phyloP scores from a whole-genome alignment of 2,888 invertebrate genomes.

The Thymelicus lineola region DNA sequence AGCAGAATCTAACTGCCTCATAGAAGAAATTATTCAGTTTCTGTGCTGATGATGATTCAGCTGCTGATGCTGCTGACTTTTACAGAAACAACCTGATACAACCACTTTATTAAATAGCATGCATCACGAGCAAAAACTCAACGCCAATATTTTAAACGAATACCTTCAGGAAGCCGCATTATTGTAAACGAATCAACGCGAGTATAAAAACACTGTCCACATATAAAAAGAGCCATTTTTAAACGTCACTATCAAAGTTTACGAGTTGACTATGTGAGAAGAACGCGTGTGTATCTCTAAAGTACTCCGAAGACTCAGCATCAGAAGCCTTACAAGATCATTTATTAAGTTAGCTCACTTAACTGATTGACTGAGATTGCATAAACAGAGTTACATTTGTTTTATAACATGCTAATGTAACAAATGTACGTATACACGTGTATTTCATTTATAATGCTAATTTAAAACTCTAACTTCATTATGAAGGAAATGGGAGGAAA shows the following conservation, averaged over 20 bases:
- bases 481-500: too few relatives aligned
- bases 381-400: slow-evolving; percentile 5
- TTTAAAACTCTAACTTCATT: too few relatives aligned
- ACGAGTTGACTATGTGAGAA: slow-evolving; percentile 1
- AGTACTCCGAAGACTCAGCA: slow-evolving; percentile 21
- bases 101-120: too few relatives aligned
- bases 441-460: too few relatives aligned
- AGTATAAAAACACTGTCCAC: slow-evolving; percentile 33
- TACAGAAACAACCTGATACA: too few relatives aligned
- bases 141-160: too few relatives aligned
- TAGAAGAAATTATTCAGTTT: too few relatives aligned
- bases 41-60: too few relatives aligned
- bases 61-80: too few relatives aligned
- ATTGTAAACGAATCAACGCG: slow-evolving; percentile 34
- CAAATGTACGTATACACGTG: not conserved
- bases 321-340: slow-evolving; percentile 30
- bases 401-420: slow-evolving; percentile 5
- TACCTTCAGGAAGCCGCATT: slow-evolving; percentile 32
- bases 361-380: slow-evolving; percentile 11
- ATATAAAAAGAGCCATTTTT: slow-evolving; percentile 28
- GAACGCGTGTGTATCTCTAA: slow-evolving; percentile 21
- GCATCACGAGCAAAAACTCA: too few relatives aligned
- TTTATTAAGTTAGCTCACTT: slow-evolving; percentile 29
- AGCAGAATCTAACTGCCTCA: too few relatives aligned
- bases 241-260: not conserved